A percentile compares a stretch with the other conserved stretches of the same genome.
Evolutionary conservation across 1,140 invertebrate species (phyloP).

Genomic region (Aleiodes sp.): DNA sequence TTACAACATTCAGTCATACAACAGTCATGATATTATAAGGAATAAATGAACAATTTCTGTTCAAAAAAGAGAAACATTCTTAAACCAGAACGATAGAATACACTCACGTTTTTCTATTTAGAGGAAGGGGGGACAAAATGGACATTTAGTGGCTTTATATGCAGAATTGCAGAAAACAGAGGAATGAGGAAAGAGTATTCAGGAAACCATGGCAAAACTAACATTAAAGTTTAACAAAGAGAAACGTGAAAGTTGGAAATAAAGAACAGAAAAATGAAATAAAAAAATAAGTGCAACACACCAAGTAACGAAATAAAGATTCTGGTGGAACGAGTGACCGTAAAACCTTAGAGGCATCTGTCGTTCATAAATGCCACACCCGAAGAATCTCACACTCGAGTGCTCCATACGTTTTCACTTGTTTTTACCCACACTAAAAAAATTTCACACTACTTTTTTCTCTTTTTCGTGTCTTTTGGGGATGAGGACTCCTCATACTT

Average conservation of each 20-base stretch:
- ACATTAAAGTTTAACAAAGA: background rate
- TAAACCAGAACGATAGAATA: too few species aligned
- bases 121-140: too few species aligned
- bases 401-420: conserved; percentile 1
- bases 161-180: background rate
- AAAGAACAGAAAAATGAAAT: background rate
- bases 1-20: too few species aligned
- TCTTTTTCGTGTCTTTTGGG: background rate
- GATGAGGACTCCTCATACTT: background rate
- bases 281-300: background rate
- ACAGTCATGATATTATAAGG: too few species aligned
- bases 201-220: background rate
- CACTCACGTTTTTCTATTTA: too few species aligned
- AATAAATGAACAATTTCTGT: too few species aligned
- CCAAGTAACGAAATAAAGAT: background rate
- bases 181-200: background rate
- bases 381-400: background rate
- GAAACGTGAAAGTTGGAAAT: background rate
- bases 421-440: background rate
- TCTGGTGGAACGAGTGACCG: background rate
- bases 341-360: background rate
- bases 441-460: conserved; percentile 11
- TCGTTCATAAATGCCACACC: background rate
- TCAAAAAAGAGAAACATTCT: too few species aligned
- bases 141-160: too few species aligned